Evolutionary conservation across 2,113 vertebrate species (phyloP), one percentile per base, ranked within the genome.

Genomic region (Myrmecobius fasciatus): DNA sequence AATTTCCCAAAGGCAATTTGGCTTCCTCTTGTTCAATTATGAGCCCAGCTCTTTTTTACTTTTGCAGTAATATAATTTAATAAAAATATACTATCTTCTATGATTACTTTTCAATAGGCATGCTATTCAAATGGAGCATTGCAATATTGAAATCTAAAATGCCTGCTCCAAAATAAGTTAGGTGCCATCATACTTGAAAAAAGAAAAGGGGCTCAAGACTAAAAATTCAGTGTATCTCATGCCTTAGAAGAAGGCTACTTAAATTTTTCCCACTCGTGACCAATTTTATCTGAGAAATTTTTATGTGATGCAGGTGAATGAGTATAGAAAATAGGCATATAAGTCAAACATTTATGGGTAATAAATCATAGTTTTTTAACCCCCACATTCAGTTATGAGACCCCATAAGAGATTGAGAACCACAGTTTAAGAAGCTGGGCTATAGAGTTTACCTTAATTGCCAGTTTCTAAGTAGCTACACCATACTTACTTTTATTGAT

Each of bases 131-230:
- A 83, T 43, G 67, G n/a, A 83, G 7, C n/a, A 43, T 83, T 83
- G n/a, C 67, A 83, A 83, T n/a, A 36, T 94, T 95, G 89, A 93
- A 95, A 49, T 54, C 7, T 92, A 75, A 3, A 90, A 8, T 91
- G 75, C 46, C 1, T 94, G 92, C 67, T 95, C 31, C 25, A 93
- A 90, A 47, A 92, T 24, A 47, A 92, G 60, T 3, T 52, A 0
- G 4, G 20, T 9, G 47, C 25, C 92, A 48, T 96, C 89, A 91
- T 75, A 94, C 94, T 93, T 93, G 49, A 95, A n/a, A 94, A 67
- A 12, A 8, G 49, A 53, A 83, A 95, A 54, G 25, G 3, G 1
- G 93, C 43, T 6, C 6, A 75, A 83, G 49, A 75, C 83, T 51
- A 7, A 17, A 93, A 91, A 49, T 53, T 43, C 1, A 25, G 28